Conservation (phyloP, 2,888 invertebrate species). For the Zygaena filipendulae region DNA sequence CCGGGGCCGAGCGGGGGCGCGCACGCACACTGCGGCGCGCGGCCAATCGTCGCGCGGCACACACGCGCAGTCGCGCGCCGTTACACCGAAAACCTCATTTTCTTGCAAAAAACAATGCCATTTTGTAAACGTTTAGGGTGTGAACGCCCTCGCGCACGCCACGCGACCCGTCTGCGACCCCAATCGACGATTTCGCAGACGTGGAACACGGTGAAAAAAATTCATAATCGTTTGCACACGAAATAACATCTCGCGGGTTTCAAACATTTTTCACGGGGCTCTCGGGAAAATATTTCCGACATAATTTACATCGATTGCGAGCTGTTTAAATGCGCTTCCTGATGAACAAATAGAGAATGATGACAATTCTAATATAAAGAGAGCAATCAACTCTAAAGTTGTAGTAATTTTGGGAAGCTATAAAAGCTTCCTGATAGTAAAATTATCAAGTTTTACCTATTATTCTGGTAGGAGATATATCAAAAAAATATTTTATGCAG, state of each 20-base stretch:
- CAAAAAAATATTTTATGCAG: constrained; percentile 17
- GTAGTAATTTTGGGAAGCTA: constrained; percentile 3
- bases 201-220: constrained; percentile 35
- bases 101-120: constrained; percentile 37
- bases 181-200: constrained; percentile 7
- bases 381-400: too few relatives aligned
- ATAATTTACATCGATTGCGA: constrained; percentile 17
- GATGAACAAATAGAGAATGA: constrained; percentile 19
- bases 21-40: constrained; percentile 27
- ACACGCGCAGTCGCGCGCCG: constrained; percentile 29
- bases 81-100: constrained; percentile 37
- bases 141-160: constrained; percentile 39
- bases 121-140: constrained; percentile 51
- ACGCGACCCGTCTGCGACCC: constrained; percentile 12
- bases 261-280: constrained; percentile 25
- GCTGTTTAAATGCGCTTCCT: constrained; percentile 23
- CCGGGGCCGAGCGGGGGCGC: constrained; percentile 36
- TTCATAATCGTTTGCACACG: constrained; percentile 33
- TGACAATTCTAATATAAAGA: constrained; percentile 16
- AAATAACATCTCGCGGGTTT: constrained; percentile 21
- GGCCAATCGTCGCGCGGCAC: constrained; percentile 39
- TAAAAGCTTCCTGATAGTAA: constrained; percentile 9
- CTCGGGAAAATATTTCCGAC: constrained; percentile 16
- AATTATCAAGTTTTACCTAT: constrained; percentile 27
- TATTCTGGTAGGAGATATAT: constrained; percentile 17